Percentiles rank a stretch among this genome's conserved stretches.
These are phyloP conservation scores for Cryptoprocta ferox DNA, from an alignment of 2,797 vertebrate species.

Conservation along the genomic window DNA sequence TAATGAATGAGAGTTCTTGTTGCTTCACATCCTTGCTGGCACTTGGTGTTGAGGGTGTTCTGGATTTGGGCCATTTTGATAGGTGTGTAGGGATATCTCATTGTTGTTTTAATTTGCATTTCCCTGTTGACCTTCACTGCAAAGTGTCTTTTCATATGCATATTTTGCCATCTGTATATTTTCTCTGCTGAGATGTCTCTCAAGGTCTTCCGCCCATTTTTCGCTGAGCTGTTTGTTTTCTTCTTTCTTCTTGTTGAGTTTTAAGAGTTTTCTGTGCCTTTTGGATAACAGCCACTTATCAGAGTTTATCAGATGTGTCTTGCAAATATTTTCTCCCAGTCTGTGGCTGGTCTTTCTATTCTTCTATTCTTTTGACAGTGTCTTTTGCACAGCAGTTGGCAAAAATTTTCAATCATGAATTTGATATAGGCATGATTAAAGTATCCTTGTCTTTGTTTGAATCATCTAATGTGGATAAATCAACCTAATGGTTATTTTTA, in stretches of 20 bases:
- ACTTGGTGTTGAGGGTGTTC: not conserved
- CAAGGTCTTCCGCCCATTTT: not conserved
- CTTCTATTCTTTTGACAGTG: not conserved
- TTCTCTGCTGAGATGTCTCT: not conserved
- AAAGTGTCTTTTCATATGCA: not conserved
- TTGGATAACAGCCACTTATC: not conserved
- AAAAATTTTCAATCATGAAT: slow-evolving; percentile 34
- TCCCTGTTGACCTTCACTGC: not conserved
- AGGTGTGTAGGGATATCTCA: not conserved
- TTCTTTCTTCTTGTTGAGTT: not conserved
- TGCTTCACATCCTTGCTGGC: not conserved
- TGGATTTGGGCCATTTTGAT: not conserved
- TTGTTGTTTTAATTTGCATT: not conserved
- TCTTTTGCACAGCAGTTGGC: not conserved
- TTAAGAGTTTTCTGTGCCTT: not conserved
- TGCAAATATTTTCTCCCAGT: not conserved
- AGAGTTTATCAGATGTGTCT: not conserved
- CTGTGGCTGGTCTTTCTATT: not conserved
- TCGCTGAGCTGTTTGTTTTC: not conserved
- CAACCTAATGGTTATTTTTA: not conserved
- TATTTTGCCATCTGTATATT: not conserved
- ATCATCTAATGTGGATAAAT: not conserved
- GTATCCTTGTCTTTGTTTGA: slow-evolving; percentile 16
- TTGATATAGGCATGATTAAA: not conserved
- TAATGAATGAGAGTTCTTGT: not conserved